Evolutionary conservation across 2,888 invertebrate species (phyloP).

Genomic region (Sminthurinus aureus): DNA sequence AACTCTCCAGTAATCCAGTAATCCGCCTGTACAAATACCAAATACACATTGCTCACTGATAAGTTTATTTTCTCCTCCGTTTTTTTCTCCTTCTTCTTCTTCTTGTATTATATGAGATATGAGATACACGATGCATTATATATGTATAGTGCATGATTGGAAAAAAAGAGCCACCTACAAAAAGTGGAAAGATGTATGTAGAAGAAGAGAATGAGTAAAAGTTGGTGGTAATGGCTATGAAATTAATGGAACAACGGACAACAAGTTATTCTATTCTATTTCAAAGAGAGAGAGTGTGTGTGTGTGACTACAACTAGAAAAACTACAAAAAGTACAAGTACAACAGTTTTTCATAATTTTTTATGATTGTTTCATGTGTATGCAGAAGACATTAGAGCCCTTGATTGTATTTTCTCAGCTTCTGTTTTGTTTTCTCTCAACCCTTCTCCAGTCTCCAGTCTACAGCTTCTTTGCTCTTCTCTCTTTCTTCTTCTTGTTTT

Average conservation of each 20-base stretch:
- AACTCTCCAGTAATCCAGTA: neutral
- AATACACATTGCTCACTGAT: neutral
- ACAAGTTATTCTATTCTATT: neutral
- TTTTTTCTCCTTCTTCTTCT: too few relatives aligned
- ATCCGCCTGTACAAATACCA: neutral
- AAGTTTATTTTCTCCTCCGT: neutral
- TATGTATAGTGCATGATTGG: too few relatives aligned
- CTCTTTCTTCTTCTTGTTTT: too few relatives aligned
- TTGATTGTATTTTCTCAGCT: conserved; percentile 24
- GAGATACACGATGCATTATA: too few relatives aligned
- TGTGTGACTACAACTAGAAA: neutral
- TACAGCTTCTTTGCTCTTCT: neutral
- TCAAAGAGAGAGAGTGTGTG: neutral
- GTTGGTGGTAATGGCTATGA: too few relatives aligned
- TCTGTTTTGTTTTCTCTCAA: neutral
- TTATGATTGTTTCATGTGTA: conserved; percentile 15
- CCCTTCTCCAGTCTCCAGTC: too few relatives aligned
- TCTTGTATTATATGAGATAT: too few relatives aligned
- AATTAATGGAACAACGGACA: neutral
- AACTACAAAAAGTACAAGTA: neutral
- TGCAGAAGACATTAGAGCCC: conserved; percentile 24
- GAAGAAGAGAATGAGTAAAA: neutral
- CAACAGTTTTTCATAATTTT: neutral
- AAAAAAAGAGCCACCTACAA: too few relatives aligned
- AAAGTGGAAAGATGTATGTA: neutral